Conservation (phyloP, 2,113 vertebrate species). For the Nerophis ophidion region DNA sequence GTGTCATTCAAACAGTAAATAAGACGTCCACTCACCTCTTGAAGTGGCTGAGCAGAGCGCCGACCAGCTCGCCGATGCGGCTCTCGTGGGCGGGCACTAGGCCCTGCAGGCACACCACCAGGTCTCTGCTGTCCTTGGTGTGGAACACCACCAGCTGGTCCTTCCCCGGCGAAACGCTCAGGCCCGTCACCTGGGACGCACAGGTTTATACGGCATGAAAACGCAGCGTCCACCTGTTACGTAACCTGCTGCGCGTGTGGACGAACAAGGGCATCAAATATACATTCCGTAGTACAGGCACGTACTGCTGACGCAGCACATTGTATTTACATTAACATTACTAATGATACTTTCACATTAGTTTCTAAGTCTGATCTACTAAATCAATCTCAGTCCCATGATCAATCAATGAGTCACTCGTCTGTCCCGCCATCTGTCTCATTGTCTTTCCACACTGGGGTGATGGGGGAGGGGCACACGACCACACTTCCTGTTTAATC, state of each 20-base stretch:
- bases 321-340: slow-evolving; percentile 66
- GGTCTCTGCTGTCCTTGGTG: slow-evolving; percentile 91
- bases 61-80: slow-evolving; percentile 92
- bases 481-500: too few relatives aligned
- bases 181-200: slow-evolving; percentile 79
- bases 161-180: slow-evolving; percentile 93
- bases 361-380: slow-evolving; percentile 40
- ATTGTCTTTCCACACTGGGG: slow-evolving; percentile 1
- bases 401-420: slow-evolving; percentile 24
- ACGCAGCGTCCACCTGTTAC: neutral
- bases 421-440: slow-evolving; percentile 35
- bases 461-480: neutral
- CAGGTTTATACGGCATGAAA: neutral
- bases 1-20: too few relatives aligned
- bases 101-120: slow-evolving; percentile 88
- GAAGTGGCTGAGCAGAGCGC: slow-evolving; percentile 89
- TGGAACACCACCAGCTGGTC: slow-evolving; percentile 98
- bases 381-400: slow-evolving; percentile 25
- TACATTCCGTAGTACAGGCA: too few relatives aligned
- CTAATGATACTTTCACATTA: slow-evolving; percentile 45
- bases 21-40: slow-evolving; percentile 76
- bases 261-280: too few relatives aligned
- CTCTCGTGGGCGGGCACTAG: slow-evolving; percentile 81
- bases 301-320: neutral
- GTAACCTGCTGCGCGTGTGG: too few relatives aligned